Percentiles rank a stretch among this genome's conserved stretches.
These are phyloP conservation scores for Hyles lineata DNA, from an alignment of 2,888 invertebrate genomes.

Conservation along the genomic window DNA sequence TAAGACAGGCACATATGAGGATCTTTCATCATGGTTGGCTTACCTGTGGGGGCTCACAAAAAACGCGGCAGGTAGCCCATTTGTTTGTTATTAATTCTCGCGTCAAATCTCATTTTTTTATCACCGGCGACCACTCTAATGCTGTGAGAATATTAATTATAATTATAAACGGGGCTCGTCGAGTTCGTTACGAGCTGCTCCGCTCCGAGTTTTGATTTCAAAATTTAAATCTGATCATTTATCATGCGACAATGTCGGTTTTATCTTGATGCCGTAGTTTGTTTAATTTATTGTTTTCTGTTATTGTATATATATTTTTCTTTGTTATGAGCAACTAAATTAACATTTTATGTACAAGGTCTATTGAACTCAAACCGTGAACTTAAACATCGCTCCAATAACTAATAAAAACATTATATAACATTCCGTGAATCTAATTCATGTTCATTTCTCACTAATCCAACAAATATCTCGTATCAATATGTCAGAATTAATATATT, in stretches of 20 bases:
- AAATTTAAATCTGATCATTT: conserved; percentile 83
- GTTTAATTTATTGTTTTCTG: conserved; percentile 59
- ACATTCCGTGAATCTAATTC: conserved; percentile 11
- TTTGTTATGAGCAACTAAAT: conserved; percentile 47
- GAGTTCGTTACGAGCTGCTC: conserved; percentile 75
- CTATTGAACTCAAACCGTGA: conserved; percentile 29
- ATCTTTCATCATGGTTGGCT: conserved; percentile 77
- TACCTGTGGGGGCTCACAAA: conserved; percentile 82
- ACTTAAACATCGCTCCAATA: neutral
- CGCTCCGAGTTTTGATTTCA: conserved; percentile 72
- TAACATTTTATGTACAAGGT: conserved; percentile 38
- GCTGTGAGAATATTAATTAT: conserved; percentile 85
- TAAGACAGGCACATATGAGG: conserved; percentile 80
- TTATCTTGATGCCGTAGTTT: conserved; percentile 73
- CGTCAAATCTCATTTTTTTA: conserved; percentile 79
- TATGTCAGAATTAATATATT: conserved; percentile 26
- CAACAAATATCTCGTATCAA: conserved; percentile 17
- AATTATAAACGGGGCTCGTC: conserved; percentile 82
- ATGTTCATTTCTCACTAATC: conserved; percentile 6
- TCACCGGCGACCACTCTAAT: conserved; percentile 78
- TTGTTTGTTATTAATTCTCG: conserved; percentile 86
- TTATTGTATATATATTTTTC: conserved; percentile 39
- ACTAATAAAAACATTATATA: neutral
- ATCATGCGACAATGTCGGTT: conserved; percentile 82
- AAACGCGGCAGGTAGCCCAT: conserved; percentile 84